Evolutionary conservation across 2,797 vertebrate genomes (phyloP).

Genomic region (Amniataba percoides): DNA sequence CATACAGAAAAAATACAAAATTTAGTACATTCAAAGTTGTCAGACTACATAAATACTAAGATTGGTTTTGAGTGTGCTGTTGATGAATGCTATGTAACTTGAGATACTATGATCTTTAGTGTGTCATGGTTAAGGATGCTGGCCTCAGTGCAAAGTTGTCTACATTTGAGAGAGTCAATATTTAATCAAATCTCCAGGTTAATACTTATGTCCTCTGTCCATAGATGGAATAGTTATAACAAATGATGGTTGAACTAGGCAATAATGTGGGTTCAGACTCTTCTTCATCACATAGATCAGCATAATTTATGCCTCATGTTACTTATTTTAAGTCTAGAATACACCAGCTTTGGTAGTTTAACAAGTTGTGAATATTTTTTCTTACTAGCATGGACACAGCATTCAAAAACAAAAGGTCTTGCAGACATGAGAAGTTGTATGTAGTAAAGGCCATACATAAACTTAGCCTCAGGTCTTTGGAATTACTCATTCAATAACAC

Average conservation of each 20-base stretch:
- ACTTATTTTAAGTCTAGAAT: not conserved
- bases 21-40: not conserved
- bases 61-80: not conserved
- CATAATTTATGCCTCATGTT: not conserved
- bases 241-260: not conserved
- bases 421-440: not conserved
- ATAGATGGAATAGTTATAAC: not conserved
- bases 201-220: not conserved
- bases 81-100: slow-evolving; percentile 6
- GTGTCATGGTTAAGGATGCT: not conserved
- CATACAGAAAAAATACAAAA: not conserved
- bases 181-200: not conserved
- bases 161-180: not conserved
- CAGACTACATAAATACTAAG: not conserved
- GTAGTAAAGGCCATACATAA: not conserved
- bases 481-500: slow-evolving; percentile 8
- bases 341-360: not conserved
- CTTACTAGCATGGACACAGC: not conserved
- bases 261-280: not conserved
- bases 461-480: not conserved
- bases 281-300: not conserved
- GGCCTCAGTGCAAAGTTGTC: not conserved
- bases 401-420: slow-evolving; percentile 14
- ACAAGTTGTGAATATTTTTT: slow-evolving; percentile 1
- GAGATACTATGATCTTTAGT: not conserved